Conservation (phyloP, 2,797 vertebrate species). For the Knipowitschia caucasica region DNA sequence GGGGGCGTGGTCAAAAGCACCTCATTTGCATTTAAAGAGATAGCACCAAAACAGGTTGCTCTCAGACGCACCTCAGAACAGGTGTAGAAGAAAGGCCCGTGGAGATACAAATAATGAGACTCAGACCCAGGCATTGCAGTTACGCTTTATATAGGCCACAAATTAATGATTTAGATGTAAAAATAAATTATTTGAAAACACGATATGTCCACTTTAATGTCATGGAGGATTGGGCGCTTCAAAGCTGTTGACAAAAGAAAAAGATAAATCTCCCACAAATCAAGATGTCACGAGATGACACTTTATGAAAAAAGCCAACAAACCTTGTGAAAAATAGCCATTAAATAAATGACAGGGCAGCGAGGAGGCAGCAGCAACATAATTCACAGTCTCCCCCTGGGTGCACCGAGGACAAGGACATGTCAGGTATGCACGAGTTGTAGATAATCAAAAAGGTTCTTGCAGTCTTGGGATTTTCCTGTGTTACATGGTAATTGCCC, state of each 20-base stretch:
- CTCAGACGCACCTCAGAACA: too few species aligned
- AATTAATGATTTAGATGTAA: too few species aligned
- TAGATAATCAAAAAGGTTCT: slow-evolving; percentile 29
- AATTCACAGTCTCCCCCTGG: slow-evolving; percentile 20
- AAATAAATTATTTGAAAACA: too few species aligned
- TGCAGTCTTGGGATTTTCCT: slow-evolving; percentile 27
- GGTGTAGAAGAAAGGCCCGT: too few species aligned
- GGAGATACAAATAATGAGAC: too few species aligned
- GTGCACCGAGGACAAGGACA: slow-evolving; percentile 26
- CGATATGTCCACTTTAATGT: slow-evolving; percentile 13
- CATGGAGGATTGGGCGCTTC: slow-evolving; percentile 5
- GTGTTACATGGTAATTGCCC: slow-evolving; percentile 35
- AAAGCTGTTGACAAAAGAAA: slow-evolving; percentile 15
- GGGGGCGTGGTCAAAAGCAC: too few species aligned
- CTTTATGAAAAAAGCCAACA: slow-evolving; percentile 43
- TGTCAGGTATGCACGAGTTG: slow-evolving; percentile 24
- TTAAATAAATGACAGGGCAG: slow-evolving; percentile 56
- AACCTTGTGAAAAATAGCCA: slow-evolving; percentile 51
- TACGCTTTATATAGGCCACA: too few species aligned
- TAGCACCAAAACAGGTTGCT: too few species aligned
- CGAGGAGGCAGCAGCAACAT: slow-evolving; percentile 28
- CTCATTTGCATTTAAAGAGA: too few species aligned
- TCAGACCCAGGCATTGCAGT: too few species aligned
- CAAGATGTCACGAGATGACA: slow-evolving; percentile 37
- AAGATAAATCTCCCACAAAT: slow-evolving; percentile 33